Evolutionary conservation across 1,140 invertebrate species (phyloP).

Genomic region (Leptoteleia sp.): DNA sequence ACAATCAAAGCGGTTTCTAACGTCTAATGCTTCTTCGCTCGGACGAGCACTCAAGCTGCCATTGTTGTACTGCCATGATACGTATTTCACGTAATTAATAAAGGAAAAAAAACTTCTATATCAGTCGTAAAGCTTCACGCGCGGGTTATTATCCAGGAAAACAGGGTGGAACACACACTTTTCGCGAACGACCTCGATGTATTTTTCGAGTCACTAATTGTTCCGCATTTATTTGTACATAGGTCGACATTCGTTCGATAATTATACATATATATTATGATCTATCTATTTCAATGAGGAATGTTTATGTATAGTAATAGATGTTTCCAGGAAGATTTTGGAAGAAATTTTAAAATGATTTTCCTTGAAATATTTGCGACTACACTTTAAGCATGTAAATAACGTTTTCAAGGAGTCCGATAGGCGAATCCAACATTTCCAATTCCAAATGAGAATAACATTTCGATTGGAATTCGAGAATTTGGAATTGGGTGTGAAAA

Average conservation of each 20-base stretch:
- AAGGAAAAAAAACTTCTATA: conserved; percentile 7
- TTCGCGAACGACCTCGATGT: conserved; percentile 3
- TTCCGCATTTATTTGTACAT: conserved; percentile 23
- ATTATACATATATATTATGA: too few species aligned
- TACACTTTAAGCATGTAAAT: too few species aligned
- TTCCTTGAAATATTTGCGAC: too few species aligned
- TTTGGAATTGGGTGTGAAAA: too few species aligned
- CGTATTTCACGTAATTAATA: conserved; percentile 66
- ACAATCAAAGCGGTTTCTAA: conserved; percentile 53
- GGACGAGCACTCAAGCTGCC: conserved; percentile 67
- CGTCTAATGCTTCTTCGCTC: conserved; percentile 46
- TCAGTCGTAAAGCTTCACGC: conserved; percentile 38
- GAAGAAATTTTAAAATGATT: too few species aligned
- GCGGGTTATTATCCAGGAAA: conserved; percentile 41
- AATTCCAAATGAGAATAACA: too few species aligned
- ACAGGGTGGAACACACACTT: conserved; percentile 53
- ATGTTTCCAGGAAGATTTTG: too few species aligned
- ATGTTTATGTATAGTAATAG: too few species aligned
- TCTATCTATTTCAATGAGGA: too few species aligned
- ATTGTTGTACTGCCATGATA: conserved; percentile 78
- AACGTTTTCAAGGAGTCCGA: too few species aligned
- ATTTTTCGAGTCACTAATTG: conserved; percentile 5
- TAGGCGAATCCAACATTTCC: too few species aligned
- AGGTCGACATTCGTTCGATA: conserved; percentile 1
- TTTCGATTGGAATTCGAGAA: too few species aligned